A percentile compares a stretch with the other conserved stretches of the same genome.
Evolutionary conservation across 2,797 vertebrate species (phyloP).

Genomic region (Propithecus perrieri): DNA sequence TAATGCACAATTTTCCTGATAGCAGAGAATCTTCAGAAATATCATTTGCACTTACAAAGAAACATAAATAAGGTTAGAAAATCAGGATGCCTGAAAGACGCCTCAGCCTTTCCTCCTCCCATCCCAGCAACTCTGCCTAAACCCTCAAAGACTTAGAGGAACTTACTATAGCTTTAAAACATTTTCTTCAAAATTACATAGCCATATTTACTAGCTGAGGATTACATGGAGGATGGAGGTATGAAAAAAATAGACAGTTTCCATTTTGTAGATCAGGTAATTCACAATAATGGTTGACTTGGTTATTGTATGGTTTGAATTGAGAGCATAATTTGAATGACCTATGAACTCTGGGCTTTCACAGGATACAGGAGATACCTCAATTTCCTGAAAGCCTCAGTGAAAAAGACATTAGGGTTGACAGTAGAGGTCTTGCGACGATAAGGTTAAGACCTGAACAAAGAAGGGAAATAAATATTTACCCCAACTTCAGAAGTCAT

Average conservation of each 20-base stretch:
- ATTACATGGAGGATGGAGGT: background rate
- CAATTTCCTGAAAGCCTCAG: background rate
- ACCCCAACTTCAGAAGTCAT: conserved; percentile 28
- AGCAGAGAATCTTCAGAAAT: background rate
- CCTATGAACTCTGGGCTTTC: background rate
- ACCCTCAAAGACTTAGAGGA: background rate
- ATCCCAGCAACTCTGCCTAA: background rate
- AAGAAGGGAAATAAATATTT: conserved; percentile 42
- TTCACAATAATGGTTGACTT: background rate
- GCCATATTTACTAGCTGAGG: background rate
- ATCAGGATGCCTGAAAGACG: background rate
- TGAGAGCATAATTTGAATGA: background rate
- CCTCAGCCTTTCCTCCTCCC: background rate
- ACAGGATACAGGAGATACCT: background rate
- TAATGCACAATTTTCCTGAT: background rate
- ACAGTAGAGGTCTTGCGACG: background rate
- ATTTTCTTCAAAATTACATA: conserved; percentile 9
- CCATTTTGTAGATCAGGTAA: conserved; percentile 28
- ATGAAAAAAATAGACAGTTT: background rate
- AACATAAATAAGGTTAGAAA: conserved; percentile 20
- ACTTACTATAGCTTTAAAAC: background rate
- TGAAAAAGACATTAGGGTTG: background rate
- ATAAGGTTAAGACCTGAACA: background rate
- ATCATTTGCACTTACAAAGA: background rate
- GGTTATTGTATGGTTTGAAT: background rate